Evolutionary conservation across 2,113 vertebrate species (phyloP).

Genomic region (Cottus gobio): DNA sequence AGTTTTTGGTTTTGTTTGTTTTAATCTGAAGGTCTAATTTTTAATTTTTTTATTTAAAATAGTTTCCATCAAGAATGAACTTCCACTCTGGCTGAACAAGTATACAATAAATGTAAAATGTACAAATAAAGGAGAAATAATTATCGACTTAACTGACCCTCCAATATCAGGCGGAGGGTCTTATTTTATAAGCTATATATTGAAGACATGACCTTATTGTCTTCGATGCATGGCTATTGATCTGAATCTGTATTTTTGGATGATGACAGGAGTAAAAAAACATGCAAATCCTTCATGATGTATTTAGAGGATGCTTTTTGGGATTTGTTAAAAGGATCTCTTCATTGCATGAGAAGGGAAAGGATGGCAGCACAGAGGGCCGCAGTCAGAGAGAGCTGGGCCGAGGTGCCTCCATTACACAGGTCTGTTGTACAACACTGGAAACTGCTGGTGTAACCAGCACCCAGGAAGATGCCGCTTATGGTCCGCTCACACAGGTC

Average conservation of each 20-base stretch:
- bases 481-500: constrained; percentile 48
- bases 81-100: background rate
- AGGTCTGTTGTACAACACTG: constrained; percentile 52
- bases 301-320: background rate
- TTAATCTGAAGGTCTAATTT: background rate
- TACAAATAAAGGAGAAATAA: background rate
- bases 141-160: background rate
- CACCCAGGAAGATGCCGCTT: constrained; percentile 15
- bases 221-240: too few relatives aligned
- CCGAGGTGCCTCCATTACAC: constrained; percentile 59
- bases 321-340: background rate
- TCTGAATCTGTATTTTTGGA: background rate
- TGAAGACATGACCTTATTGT: background rate
- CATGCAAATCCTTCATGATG: too few relatives aligned
- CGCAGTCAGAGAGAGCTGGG: constrained; percentile 50
- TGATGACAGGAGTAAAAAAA: background rate
- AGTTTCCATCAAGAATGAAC: background rate
- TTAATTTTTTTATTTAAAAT: background rate
- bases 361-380: constrained; percentile 46
- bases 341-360: constrained; percentile 22
- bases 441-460: constrained; percentile 37
- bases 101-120: background rate
- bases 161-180: background rate
- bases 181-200: background rate
- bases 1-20: background rate